Evolutionary conservation across 2,888 invertebrate species (phyloP).

Genomic region (Amphipoea oculea): DNA sequence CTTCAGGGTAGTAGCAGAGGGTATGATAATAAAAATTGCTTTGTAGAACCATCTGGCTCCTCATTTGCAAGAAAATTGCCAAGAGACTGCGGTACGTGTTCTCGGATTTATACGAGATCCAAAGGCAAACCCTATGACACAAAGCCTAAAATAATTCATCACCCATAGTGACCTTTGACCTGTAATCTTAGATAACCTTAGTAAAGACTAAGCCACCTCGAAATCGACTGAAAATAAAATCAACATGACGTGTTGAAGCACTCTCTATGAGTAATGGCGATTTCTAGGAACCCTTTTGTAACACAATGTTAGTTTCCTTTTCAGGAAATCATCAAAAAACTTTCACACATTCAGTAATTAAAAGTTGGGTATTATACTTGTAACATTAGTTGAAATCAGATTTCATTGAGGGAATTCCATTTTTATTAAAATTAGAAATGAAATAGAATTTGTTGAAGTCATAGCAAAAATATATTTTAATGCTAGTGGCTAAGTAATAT

Average conservation of each 20-base stretch:
- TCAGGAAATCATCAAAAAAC: background rate
- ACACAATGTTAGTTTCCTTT: background rate
- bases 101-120: background rate
- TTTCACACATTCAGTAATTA: background rate
- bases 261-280: background rate
- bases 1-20: too few relatives aligned
- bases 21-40: background rate
- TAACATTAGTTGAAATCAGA: background rate
- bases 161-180: background rate
- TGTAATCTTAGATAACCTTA: background rate
- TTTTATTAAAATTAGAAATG: background rate
- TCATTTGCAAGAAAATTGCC: background rate
- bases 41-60: background rate
- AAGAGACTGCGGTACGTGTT: background rate
- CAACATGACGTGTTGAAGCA: too few relatives aligned
- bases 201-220: too few relatives aligned
- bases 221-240: background rate
- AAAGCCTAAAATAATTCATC: background rate
- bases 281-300: slow-evolving; percentile 13
- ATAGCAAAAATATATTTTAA: background rate
- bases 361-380: background rate
- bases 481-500: background rate
- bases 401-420: background rate
- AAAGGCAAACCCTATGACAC: background rate
- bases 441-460: background rate